Percentiles rank a stretch among this genome's conserved stretches.
Evolutionary conservation across 1,140 invertebrate genomes (phyloP).

Genomic region (Potamilus streckersoni): DNA sequence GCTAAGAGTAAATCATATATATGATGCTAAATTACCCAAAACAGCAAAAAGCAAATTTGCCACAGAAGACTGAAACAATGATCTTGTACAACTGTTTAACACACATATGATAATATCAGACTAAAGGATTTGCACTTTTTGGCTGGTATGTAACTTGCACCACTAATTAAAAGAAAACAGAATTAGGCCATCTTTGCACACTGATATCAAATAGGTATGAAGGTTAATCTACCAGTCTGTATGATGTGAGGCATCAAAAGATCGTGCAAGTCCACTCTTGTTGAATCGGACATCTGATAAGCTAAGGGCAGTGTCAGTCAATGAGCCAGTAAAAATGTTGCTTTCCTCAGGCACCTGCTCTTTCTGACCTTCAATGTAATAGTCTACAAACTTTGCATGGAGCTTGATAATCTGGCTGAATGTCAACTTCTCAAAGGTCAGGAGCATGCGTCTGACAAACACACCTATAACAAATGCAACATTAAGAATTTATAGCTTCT

Average conservation of each 20-base stretch:
- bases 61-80: too few species aligned
- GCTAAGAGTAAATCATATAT: too few species aligned
- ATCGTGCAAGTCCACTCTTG: slow-evolving; percentile 32
- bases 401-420: slow-evolving; percentile 79
- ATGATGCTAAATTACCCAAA: too few species aligned
- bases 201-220: too few species aligned
- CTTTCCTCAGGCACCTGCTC: slow-evolving; percentile 35
- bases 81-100: too few species aligned
- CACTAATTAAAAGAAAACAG: too few species aligned
- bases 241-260: slow-evolving; percentile 37
- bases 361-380: slow-evolving; percentile 40
- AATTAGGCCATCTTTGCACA: too few species aligned
- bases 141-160: too few species aligned
- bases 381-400: slow-evolving; percentile 44
- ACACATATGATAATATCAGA: too few species aligned
- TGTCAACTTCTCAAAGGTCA: slow-evolving; percentile 84
- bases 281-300: slow-evolving; percentile 38
- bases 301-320: slow-evolving; percentile 47
- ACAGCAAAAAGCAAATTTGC: too few species aligned
- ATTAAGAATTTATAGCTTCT: neutral
- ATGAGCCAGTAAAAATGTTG: slow-evolving; percentile 39
- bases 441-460: slow-evolving; percentile 82
- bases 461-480: slow-evolving; percentile 72
- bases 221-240: slow-evolving; percentile 25
- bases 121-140: too few species aligned